A percentile compares a stretch with the other conserved stretches of the same genome.
Conservation (phyloP, 1,140 invertebrate species). For the Drosophila littoralis region DNA sequence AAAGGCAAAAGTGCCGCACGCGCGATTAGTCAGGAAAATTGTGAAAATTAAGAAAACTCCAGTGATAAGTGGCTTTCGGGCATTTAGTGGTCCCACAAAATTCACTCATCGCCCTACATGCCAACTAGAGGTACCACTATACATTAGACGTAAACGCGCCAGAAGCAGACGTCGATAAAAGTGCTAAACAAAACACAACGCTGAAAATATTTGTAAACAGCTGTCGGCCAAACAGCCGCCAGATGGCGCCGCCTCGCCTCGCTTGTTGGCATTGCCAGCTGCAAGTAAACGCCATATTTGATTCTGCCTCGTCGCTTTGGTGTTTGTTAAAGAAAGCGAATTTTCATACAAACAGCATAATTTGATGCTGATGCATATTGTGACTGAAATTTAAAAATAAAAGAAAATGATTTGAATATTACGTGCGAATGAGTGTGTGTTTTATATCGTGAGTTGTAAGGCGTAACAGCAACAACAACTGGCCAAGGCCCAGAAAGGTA, state of each 20-base stretch:
- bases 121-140: conserved; percentile 69
- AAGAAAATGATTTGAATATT: conserved; percentile 34
- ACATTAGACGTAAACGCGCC: conserved; percentile 72
- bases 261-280: conserved; percentile 62
- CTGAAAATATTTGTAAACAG: conserved; percentile 69
- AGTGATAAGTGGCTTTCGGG: conserved; percentile 56
- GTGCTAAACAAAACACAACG: conserved; percentile 61
- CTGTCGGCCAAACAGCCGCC: conserved; percentile 23
- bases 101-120: conserved; percentile 57
- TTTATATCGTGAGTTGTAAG: conserved; percentile 18
- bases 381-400: conserved; percentile 15
- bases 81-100: conserved; percentile 67
- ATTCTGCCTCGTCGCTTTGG: conserved; percentile 57
- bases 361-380: conserved; percentile 31
- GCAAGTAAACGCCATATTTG: conserved; percentile 69
- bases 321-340: conserved; percentile 61
- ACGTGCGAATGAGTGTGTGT: conserved; percentile 15
- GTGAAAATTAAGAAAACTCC: conserved; percentile 64
- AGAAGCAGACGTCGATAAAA: conserved; percentile 69
- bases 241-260: conserved; percentile 46
- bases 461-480: conserved; percentile 29
- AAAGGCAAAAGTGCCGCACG: conserved; percentile 14
- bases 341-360: conserved; percentile 48
- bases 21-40: conserved; percentile 28
- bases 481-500: conserved; percentile 49